A percentile compares a stretch with the other conserved stretches of the same genome.
Conservation (phyloP, 2,113 vertebrate genomes). For the Sinosuthora webbiana region DNA sequence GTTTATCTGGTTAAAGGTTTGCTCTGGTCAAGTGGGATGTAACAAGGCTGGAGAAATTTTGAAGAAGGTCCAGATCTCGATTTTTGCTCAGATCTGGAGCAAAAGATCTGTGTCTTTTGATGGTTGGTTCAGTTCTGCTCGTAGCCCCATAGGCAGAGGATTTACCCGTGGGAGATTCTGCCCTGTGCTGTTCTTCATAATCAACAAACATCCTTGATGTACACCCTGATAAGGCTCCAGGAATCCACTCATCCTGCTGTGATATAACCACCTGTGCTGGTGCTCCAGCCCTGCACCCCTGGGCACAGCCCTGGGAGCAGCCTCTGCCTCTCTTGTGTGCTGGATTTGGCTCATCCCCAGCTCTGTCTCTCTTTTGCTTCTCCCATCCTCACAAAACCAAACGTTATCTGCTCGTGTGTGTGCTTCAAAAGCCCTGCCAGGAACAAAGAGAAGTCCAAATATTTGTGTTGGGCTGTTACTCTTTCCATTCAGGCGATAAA, state of each 20-base stretch:
- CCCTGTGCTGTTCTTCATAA: not conserved
- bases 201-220: not conserved
- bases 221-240: not conserved
- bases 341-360: not conserved
- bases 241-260: not conserved
- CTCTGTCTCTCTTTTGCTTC: not conserved
- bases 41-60: not conserved
- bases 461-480: constrained; percentile 34
- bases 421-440: not conserved
- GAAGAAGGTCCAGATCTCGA: not conserved
- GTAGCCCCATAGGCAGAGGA: not conserved
- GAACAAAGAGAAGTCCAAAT: constrained; percentile 46
- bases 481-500: constrained; percentile 20
- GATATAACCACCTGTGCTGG: not conserved
- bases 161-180: not conserved
- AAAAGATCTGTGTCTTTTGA: not conserved
- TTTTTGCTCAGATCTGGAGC: not conserved
- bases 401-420: not conserved
- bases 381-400: not conserved
- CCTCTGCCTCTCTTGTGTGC: not conserved
- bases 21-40: not conserved
- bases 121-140: not conserved
- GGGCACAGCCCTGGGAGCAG: not conserved
- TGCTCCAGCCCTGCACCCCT: not conserved
- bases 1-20: not conserved